These are phyloP conservation scores for Noctua janthina DNA, from an alignment of 2,888 invertebrate genomes.

Conservation along the genomic window DNA sequence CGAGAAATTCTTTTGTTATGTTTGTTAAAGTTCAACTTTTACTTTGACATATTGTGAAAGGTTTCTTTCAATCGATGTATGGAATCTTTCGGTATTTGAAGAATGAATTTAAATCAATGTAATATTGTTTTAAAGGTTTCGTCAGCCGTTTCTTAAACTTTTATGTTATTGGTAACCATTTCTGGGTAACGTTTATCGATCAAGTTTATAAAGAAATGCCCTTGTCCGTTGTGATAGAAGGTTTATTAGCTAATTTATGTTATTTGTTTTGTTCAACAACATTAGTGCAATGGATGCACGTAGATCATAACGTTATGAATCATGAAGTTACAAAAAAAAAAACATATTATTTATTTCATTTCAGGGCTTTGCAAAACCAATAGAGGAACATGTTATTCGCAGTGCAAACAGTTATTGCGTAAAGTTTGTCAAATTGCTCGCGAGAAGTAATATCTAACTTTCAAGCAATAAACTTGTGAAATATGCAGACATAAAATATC, in stretches of 20 bases:
- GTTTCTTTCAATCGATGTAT: neutral
- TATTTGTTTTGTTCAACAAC: neutral
- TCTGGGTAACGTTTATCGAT: neutral
- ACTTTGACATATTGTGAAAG: slow-evolving; percentile 19
- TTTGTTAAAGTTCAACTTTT: slow-evolving; percentile 26
- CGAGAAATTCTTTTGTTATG: slow-evolving; percentile 33
- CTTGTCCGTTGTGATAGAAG: neutral
- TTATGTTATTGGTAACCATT: neutral
- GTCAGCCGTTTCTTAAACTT: neutral
- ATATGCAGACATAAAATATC: slow-evolving; percentile 10
- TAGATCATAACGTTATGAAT: neutral
- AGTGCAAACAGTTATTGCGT: neutral
- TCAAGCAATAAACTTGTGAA: neutral
- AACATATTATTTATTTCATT: neutral
- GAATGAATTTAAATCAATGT: neutral
- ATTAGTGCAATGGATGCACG: neutral
- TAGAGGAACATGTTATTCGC: neutral
- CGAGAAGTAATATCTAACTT: slow-evolving; percentile 12
- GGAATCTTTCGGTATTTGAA: neutral
- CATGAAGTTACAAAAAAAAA: neutral
- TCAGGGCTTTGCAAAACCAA: neutral
- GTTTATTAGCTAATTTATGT: neutral
- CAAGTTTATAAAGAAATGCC: neutral
- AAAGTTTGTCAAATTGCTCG: slow-evolving; percentile 1
- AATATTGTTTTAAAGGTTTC: neutral